A percentile compares a stretch with the other conserved stretches of the same genome.
phyloP scores from a whole-genome alignment of 2,888 invertebrate species.

The Cremastobaeus sp. region DNA sequence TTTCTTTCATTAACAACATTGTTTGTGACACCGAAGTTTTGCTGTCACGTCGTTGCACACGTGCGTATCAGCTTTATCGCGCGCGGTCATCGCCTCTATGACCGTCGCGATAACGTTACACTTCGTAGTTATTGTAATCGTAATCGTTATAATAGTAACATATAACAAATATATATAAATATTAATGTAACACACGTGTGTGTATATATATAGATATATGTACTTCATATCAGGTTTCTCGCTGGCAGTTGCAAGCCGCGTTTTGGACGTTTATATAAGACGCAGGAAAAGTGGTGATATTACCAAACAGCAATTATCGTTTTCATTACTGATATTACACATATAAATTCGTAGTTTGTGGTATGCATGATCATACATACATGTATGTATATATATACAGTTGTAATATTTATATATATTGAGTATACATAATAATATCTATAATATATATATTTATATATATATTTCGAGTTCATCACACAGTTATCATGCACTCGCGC shows the following conservation, averaged over 20 bases:
- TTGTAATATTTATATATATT: constrained; percentile 47
- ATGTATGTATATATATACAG: constrained; percentile 48
- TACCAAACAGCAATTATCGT: constrained; percentile 12
- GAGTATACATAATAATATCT: constrained; percentile 13
- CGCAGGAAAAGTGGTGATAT: constrained; percentile 4
- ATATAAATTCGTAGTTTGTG: constrained; percentile 34
- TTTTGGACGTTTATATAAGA: constrained; percentile 29
- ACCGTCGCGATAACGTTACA: constrained; percentile 39
- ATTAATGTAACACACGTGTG: constrained; percentile 40
- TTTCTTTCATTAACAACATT: constrained; percentile 63
- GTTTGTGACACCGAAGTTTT: constrained; percentile 55
- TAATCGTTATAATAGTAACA: constrained; percentile 46
- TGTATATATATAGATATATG: constrained; percentile 52
- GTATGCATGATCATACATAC: constrained; percentile 34
- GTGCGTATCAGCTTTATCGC: constrained; percentile 30
- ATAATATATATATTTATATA: constrained; percentile 30
- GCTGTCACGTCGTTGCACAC: constrained; percentile 56
- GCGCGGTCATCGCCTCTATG: constrained; percentile 27
- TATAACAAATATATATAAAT: constrained; percentile 60
- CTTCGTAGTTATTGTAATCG: constrained; percentile 25
- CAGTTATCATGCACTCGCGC: constrained; percentile 51
- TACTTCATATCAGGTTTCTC: constrained; percentile 34
- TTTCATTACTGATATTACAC: constrained; percentile 24
- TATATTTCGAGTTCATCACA: constrained; percentile 41
- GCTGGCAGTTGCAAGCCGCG: constrained; percentile 23